Conservation (phyloP, 2,888 invertebrate genomes). For the Andrena marginata region DNA sequence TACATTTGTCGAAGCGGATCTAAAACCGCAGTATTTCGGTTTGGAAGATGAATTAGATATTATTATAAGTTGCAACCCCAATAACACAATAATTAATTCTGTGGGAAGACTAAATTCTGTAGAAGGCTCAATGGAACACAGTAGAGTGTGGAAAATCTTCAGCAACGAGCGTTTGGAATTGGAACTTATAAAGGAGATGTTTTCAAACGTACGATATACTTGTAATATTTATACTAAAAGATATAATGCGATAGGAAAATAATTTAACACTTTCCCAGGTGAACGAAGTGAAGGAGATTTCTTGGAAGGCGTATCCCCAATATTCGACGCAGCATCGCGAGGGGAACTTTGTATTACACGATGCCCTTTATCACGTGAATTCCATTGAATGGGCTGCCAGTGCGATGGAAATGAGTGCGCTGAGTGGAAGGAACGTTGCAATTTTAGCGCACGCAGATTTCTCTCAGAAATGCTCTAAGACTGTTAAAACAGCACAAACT, state of each 20-base stretch:
- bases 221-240: constrained; percentile 1
- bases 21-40: constrained; percentile 85
- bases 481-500: neutral
- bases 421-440: constrained; percentile 88
- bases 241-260: neutral
- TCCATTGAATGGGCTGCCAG: constrained; percentile 89
- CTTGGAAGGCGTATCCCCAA: constrained; percentile 87
- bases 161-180: constrained; percentile 85
- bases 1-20: constrained; percentile 86
- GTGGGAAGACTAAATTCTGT: constrained; percentile 84
- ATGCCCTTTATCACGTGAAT: constrained; percentile 87
- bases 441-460: constrained; percentile 85
- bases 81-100: constrained; percentile 85
- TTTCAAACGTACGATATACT: constrained; percentile 79
- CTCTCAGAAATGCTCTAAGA: constrained; percentile 42
- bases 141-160: constrained; percentile 87
- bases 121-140: constrained; percentile 65
- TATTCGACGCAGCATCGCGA: constrained; percentile 81
- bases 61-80: constrained; percentile 85
- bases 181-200: constrained; percentile 85
- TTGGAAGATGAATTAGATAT: constrained; percentile 79
- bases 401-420: constrained; percentile 89
- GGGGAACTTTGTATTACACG: constrained; percentile 86
- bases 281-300: constrained; percentile 78
- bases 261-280: constrained; percentile 69